phyloP scores from a whole-genome alignment of 2,888 invertebrate species.

The Polylopha cassiicola region DNA sequence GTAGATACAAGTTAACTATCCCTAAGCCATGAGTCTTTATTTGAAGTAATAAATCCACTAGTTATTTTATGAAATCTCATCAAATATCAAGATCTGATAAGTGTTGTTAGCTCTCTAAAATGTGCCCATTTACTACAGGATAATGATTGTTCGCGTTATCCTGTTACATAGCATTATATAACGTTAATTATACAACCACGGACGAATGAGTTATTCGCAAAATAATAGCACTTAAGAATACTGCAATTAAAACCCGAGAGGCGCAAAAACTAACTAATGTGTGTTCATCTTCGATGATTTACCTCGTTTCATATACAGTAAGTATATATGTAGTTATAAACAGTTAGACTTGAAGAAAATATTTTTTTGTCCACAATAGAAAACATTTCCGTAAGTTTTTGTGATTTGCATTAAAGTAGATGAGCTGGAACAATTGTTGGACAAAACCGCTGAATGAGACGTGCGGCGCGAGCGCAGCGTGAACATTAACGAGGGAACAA shows the following conservation, averaged over 20 bases:
- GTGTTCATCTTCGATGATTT: too few species aligned
- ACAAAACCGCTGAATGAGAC: slow-evolving; percentile 8
- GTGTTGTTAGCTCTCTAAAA: slow-evolving; percentile 19
- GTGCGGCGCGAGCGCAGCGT: slow-evolving; percentile 1
- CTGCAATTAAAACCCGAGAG: too few species aligned
- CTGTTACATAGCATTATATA: slow-evolving; percentile 21
- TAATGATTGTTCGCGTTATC: slow-evolving; percentile 17
- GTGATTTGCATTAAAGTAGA: slow-evolving; percentile 7
- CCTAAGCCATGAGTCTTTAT: too few species aligned
- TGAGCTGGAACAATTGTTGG: slow-evolving; percentile 15
- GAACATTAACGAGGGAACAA: too few species aligned
- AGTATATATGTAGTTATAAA: too few species aligned
- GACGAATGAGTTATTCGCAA: slow-evolving; percentile 5
- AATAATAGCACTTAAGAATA: background rate
- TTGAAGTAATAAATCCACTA: too few species aligned
- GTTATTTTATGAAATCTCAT: background rate
- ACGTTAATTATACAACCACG: slow-evolving; percentile 16
- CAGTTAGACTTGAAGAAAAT: too few species aligned
- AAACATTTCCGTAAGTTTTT: too few species aligned
- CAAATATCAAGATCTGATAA: background rate
- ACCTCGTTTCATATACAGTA: too few species aligned
- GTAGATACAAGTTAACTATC: too few species aligned
- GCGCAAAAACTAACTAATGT: too few species aligned
- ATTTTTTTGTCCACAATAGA: too few species aligned
- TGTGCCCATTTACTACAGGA: slow-evolving; percentile 20